These are phyloP conservation scores for Muntiacus reevesi DNA, from an alignment of 2,113 vertebrate genomes.

Conservation along the genomic window DNA sequence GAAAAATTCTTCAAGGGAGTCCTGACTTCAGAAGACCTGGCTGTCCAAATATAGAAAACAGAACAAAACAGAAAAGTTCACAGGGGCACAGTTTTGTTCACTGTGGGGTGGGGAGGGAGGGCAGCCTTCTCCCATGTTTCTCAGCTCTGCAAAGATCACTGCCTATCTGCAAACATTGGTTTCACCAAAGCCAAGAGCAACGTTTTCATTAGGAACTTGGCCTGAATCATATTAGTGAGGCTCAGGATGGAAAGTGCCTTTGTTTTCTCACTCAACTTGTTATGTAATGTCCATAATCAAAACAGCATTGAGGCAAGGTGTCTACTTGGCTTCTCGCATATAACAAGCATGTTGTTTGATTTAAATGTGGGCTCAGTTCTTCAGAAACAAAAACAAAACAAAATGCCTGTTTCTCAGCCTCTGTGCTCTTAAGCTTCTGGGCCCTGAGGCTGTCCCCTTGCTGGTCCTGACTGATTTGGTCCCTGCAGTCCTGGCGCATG, in stretches of 20 bases:
- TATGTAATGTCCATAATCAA: too few relatives aligned
- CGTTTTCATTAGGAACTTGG: background rate
- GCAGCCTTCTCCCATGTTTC: background rate
- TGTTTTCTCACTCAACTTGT: background rate
- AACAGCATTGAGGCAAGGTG: background rate
- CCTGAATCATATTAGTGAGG: background rate
- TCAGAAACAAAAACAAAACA: background rate
- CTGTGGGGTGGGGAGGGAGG: too few relatives aligned
- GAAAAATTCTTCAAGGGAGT: background rate
- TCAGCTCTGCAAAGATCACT: background rate
- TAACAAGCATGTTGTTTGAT: background rate
- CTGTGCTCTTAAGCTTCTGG: background rate
- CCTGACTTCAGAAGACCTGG: background rate
- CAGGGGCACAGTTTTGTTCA: background rate
- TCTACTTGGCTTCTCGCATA: background rate
- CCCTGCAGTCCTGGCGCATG: background rate
- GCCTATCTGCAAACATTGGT: fast-evolving
- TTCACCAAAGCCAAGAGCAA: background rate
- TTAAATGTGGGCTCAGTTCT: background rate
- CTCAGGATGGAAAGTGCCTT: background rate
- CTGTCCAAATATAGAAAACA: background rate
- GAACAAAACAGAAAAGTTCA: background rate
- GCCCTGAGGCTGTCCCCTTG: background rate
- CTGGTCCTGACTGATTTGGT: too few relatives aligned
- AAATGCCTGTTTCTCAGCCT: background rate